Evolutionary conservation across 1,140 invertebrate genomes (phyloP), one percentile per base, ranked within the genome.

Genomic region (Hyles euphorbiae): DNA sequence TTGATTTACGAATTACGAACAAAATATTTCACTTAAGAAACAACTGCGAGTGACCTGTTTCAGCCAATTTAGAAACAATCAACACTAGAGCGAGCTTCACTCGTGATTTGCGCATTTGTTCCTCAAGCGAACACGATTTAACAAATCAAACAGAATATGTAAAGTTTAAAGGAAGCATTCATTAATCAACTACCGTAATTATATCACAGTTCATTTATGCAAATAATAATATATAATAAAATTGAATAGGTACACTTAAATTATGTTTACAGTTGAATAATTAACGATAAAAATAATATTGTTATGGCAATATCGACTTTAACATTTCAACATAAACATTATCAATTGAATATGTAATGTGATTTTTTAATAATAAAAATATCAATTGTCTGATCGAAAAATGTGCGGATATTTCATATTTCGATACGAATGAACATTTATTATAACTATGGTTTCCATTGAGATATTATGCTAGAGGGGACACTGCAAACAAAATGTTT

Each of bases 191-290:
- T 87, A 87, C 73, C 73, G 76, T 79, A 77, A 72, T 85, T 74
- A 88, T 88, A 88, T 88, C 85, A 88, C 85, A 88, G 85, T 86
- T 88, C 81, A 86, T 86, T 88, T 88, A 88, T 86, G 85, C 83
- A 88, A 88, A 83, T 67, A 86, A 85, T 72, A 68, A 68, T 67
- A 51, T 55, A 58, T 62, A 48, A 63, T 49, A 51, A 45, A 59
- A 34, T 58, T 32, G 44, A 60, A 57, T 63, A 52, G 34, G 32
- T 34, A 54, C 47, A 63, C 53, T 67, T 60, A 48, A 67, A 67
- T 52, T 61, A 53, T 66, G 56, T 55, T 69, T 68, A 67, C 65
- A 66, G 46, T 63, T 63, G 57, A 60, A 66, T 65, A 67, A 74
- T 22, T 65, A 64, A 75, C 45, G 63, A 70, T 67, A 72, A 73